Conservation (phyloP, 2,113 vertebrate species). For the Coreoperca whiteheadi region DNA sequence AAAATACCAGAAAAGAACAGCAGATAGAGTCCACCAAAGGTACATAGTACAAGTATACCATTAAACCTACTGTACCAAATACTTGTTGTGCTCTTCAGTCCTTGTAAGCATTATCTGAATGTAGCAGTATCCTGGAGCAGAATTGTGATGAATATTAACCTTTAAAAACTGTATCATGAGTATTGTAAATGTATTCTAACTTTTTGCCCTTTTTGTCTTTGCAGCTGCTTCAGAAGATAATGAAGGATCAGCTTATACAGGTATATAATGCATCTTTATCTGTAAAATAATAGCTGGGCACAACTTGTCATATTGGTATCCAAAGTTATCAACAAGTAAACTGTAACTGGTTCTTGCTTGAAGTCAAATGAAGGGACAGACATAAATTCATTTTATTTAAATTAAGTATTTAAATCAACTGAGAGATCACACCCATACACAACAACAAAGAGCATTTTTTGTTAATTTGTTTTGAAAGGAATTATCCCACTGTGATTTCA, state of each 20-base stretch:
- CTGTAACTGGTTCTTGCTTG: neutral
- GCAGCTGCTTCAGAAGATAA: slow-evolving; percentile 48
- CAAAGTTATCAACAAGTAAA: neutral
- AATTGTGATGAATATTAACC: neutral
- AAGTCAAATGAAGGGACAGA: slow-evolving; percentile 5
- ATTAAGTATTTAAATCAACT: neutral
- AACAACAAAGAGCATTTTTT: neutral
- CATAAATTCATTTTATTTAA: neutral
- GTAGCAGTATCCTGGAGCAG: neutral
- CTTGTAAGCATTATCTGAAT: neutral
- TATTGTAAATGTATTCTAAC: slow-evolving; percentile 7
- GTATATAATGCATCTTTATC: slow-evolving; percentile 47
- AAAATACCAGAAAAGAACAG: neutral
- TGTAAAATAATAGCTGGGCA: neutral
- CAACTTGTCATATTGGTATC: neutral
- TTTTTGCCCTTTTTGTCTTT: neutral
- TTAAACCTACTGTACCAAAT: neutral
- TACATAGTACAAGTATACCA: neutral
- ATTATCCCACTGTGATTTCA: neutral
- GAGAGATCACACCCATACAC: neutral
- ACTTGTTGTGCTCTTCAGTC: neutral
- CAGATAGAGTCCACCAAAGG: neutral
- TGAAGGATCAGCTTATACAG: slow-evolving; percentile 62
- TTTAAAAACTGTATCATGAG: neutral
- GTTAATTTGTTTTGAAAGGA: slow-evolving; percentile 29